A percentile compares a stretch with the other conserved stretches of the same genome.
These are phyloP conservation scores for Vireo altiloquus DNA, from an alignment of 2,113 vertebrate species.

Conservation along the genomic window DNA sequence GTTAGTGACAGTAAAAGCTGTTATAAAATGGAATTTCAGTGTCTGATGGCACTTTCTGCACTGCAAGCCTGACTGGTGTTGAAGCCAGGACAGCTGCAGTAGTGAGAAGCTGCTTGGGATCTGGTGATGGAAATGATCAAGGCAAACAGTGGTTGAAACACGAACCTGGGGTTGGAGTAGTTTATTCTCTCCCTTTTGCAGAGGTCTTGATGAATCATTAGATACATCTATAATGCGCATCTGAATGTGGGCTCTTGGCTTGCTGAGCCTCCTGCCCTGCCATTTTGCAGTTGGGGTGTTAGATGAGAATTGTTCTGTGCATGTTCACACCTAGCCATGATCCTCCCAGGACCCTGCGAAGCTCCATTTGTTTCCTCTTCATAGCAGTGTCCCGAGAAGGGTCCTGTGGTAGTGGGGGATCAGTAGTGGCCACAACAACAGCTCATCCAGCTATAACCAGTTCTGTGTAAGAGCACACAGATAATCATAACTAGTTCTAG, in stretches of 20 bases:
- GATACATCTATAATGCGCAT: accelerated
- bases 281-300: background rate
- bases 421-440: background rate
- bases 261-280: background rate
- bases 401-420: background rate
- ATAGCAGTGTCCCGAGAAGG: background rate
- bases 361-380: background rate
- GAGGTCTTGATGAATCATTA: background rate
- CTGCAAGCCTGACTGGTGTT: background rate
- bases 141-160: background rate
- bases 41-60: background rate
- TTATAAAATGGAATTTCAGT: background rate
- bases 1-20: background rate
- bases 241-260: background rate
- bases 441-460: background rate
- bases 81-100: background rate
- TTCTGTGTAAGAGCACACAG: background rate
- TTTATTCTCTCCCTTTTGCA: background rate
- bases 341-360: background rate
- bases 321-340: background rate
- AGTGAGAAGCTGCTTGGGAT: background rate
- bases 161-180: background rate
- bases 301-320: background rate
- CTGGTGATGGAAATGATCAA: background rate
- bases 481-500: background rate